Conservation (phyloP, 1,140 invertebrate species). For the Neodiprion virginianus region DNA sequence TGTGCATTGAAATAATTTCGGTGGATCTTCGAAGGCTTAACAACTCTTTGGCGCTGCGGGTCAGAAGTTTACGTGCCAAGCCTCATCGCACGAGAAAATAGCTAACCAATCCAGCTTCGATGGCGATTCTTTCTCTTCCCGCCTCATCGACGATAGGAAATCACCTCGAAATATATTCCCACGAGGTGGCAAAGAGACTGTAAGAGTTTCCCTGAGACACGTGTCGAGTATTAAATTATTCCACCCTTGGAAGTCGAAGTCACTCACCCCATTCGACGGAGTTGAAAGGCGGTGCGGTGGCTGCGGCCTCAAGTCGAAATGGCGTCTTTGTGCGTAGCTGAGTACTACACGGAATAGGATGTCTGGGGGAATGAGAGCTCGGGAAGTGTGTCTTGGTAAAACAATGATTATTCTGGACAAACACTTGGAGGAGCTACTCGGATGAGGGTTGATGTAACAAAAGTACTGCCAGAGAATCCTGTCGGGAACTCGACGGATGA, state of each 20-base stretch:
- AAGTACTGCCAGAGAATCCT: too few species aligned
- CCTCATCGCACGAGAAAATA: too few species aligned
- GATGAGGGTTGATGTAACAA: background rate
- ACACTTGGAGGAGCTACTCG: background rate
- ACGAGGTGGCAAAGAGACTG: background rate
- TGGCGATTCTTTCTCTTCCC: too few species aligned
- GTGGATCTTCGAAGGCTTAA: too few species aligned
- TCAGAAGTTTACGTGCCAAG: too few species aligned
- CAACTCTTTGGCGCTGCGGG: too few species aligned
- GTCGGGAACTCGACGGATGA: too few species aligned
- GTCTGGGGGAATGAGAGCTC: background rate
- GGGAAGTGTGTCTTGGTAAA: background rate
- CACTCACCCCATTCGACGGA: background rate
- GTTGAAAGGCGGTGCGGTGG: background rate
- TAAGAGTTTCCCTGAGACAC: background rate
- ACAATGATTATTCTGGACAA: background rate
- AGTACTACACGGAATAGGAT: background rate
- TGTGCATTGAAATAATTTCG: too few species aligned
- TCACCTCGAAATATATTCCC: background rate
- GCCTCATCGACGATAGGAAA: background rate
- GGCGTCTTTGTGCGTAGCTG: background rate
- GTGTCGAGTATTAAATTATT: conserved; percentile 7
- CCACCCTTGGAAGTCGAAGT: background rate
- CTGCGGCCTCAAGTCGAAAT: background rate
- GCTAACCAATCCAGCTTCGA: too few species aligned